phyloP scores from a whole-genome alignment of 2,113 vertebrate species.

The Pseudorasbora parva region DNA sequence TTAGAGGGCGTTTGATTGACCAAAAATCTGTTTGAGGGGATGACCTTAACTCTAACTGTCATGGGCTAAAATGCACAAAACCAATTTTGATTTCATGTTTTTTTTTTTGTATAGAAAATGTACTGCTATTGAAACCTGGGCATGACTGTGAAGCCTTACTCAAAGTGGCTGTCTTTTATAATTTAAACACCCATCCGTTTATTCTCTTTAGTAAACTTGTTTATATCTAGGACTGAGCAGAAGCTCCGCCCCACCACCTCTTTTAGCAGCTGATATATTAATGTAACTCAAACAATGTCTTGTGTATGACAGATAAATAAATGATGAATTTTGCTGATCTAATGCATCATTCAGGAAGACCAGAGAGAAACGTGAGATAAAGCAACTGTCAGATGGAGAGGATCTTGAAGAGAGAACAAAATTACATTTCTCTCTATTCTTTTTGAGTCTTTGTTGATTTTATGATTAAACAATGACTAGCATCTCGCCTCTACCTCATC shows the following conservation, averaged over 20 bases:
- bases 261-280: background rate
- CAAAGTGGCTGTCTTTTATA: background rate
- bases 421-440: background rate
- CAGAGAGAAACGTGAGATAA: background rate
- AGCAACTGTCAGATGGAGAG: background rate
- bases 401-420: conserved; percentile 4
- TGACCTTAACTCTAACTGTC: no score
- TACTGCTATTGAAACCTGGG: background rate
- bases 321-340: conserved; percentile 1
- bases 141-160: background rate
- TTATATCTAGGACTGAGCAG: background rate
- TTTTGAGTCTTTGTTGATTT: background rate
- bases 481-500: background rate
- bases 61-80: background rate
- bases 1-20: no score
- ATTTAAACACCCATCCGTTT: background rate
- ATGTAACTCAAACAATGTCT: conserved; percentile 7
- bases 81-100: background rate
- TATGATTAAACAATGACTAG: conserved; percentile 13
- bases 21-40: no score
- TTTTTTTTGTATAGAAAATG: no score
- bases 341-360: conserved; percentile 13
- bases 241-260: background rate
- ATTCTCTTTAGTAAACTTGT: background rate
- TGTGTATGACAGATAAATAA: conserved; percentile 12